These are phyloP conservation scores for Heteromormyrus szaboi DNA, from an alignment of 2,797 vertebrate species.

Conservation along the genomic window DNA sequence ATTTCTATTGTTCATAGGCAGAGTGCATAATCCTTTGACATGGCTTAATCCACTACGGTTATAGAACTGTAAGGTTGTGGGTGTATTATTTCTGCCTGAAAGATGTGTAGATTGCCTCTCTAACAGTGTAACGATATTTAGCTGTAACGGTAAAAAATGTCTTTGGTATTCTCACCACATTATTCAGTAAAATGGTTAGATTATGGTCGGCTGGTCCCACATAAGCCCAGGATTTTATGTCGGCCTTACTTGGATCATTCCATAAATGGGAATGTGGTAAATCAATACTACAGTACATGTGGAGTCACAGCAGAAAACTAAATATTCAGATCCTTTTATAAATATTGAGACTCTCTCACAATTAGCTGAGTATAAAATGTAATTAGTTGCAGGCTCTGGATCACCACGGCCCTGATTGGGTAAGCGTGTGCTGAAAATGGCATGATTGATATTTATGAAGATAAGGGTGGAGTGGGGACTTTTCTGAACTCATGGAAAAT, in stretches of 20 bases:
- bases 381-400: conserved; percentile 3
- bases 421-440: not conserved
- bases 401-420: not conserved
- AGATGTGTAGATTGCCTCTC: not conserved
- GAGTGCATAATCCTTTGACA: not conserved
- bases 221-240: conserved; percentile 5
- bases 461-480: not conserved
- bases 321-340: conserved; percentile 12
- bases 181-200: not conserved
- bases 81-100: not conserved
- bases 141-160: not conserved
- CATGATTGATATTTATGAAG: conserved; percentile 11
- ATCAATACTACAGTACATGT: not conserved
- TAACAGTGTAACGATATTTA: not conserved
- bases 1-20: conserved; percentile 3
- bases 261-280: conserved; percentile 14
- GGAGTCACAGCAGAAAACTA: not conserved
- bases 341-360: not conserved
- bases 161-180: not conserved
- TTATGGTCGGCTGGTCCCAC: not conserved
- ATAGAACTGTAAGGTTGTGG: conserved; percentile 11
- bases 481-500: not conserved
- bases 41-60: not conserved
- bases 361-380: not conserved
- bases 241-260: not conserved